Percentiles rank a stretch among this genome's conserved stretches.
These are phyloP conservation scores for Fragum fragum DNA, from an alignment of 2,888 invertebrate genomes.

Conservation along the genomic window DNA sequence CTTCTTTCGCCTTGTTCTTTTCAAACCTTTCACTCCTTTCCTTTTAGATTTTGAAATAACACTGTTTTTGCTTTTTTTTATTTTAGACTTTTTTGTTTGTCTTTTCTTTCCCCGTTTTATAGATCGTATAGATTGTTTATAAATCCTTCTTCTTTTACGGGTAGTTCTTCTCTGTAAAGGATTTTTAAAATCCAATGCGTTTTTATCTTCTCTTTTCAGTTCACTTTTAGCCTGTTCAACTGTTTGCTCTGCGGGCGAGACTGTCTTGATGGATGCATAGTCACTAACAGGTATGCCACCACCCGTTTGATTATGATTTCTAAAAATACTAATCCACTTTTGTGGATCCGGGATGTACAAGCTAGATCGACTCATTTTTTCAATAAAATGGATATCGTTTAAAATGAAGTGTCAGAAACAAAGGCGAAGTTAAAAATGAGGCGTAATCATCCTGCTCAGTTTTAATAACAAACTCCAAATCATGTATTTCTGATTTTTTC, in stretches of 20 bases:
- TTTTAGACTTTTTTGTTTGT: slow-evolving; percentile 3
- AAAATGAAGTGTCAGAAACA: slow-evolving; percentile 58
- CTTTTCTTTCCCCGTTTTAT: slow-evolving; percentile 20
- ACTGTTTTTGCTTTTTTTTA: neutral
- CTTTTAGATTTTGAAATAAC: neutral
- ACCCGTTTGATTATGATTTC: slow-evolving; percentile 31
- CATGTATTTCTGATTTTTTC: slow-evolving; percentile 49
- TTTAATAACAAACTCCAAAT: slow-evolving; percentile 56
- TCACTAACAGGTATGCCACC: slow-evolving; percentile 16
- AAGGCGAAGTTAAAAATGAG: slow-evolving; percentile 53
- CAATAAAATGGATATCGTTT: slow-evolving; percentile 58
- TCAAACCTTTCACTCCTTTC: slow-evolving; percentile 11
- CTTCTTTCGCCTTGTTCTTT: neutral
- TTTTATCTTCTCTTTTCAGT: slow-evolving; percentile 54
- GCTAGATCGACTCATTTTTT: slow-evolving; percentile 29
- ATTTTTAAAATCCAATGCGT: slow-evolving; percentile 20
- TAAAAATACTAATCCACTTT: slow-evolving; percentile 41
- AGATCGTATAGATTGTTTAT: neutral
- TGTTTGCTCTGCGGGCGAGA: slow-evolving; percentile 48
- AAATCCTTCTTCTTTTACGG: slow-evolving; percentile 4
- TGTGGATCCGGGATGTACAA: slow-evolving; percentile 32
- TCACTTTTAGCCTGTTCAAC: slow-evolving; percentile 51
- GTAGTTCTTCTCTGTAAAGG: slow-evolving; percentile 18
- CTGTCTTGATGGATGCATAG: slow-evolving; percentile 35
- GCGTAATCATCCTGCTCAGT: slow-evolving; percentile 39